These are phyloP conservation scores for Helicoverpa zea DNA, from an alignment of 1,140 invertebrate species.

Conservation along the genomic window DNA sequence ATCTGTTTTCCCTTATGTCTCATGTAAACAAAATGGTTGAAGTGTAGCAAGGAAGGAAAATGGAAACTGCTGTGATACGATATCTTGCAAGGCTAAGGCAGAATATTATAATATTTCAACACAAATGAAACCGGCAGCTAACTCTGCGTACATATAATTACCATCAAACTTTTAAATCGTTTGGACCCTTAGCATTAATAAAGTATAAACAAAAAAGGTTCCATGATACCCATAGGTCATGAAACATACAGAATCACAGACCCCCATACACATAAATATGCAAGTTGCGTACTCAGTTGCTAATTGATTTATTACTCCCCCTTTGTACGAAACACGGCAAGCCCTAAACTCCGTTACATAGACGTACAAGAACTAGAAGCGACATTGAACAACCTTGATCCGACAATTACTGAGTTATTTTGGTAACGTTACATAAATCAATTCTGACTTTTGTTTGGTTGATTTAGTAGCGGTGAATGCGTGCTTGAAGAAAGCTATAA, in stretches of 20 bases:
- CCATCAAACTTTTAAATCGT: too few species aligned
- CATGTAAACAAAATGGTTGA: slow-evolving; percentile 27
- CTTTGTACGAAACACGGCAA: slow-evolving; percentile 27
- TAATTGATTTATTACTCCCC: slow-evolving; percentile 48
- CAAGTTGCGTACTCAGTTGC: slow-evolving; percentile 8
- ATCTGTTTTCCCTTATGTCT: slow-evolving; percentile 26
- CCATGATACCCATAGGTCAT: background rate
- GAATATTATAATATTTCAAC: too few species aligned
- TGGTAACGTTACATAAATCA: slow-evolving; percentile 24
- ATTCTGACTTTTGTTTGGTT: slow-evolving; percentile 10
- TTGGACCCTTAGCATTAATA: too few species aligned
- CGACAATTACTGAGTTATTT: slow-evolving; percentile 40
- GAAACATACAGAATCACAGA: background rate
- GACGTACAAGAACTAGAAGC: slow-evolving; percentile 22
- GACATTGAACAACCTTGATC: slow-evolving; percentile 33
- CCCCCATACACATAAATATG: slow-evolving; percentile 8
- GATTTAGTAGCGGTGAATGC: background rate
- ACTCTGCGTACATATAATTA: too few species aligned
- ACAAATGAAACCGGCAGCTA: too few species aligned
- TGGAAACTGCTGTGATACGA: background rate
- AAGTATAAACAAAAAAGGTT: background rate
- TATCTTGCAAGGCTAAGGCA: too few species aligned
- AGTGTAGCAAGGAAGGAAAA: background rate
- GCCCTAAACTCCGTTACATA: slow-evolving; percentile 20
- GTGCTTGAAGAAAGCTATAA: background rate